Base-by-base conservation (phyloP, 2,113 vertebrate species). In the Passer domesticus region DNA sequence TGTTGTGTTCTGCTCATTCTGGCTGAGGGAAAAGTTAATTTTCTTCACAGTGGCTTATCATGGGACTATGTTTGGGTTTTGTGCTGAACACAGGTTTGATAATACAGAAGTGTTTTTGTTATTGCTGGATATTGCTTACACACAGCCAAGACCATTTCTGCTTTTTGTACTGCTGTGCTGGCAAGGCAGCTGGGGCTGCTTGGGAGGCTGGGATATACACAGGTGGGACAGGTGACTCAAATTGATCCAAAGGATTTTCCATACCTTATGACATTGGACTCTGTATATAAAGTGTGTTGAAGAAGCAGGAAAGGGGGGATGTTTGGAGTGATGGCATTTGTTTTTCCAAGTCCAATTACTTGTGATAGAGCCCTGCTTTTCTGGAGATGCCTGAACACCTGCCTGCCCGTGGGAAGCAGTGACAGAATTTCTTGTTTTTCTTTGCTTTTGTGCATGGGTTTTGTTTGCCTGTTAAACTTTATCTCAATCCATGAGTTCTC, bases 381-480 rank as follows among this genome's bases (percentile, higher is more conserved):
- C 66, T 49, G 17, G 67, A 50, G 31, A 18, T 43, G 1, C 4
- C 17, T n/a, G 50, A 56, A 12, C 58, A 79, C 49, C 49, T 79
- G 49, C 41, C 4, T 72, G 7, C 15, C 43, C 0, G 0, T 43
- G 31, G 50, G 33, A 50, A 58, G 2, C 12, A 19, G 31, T 23
- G 22, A 37, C 3, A 33, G 7, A 44, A 66, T 58, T 67, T 15
- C 7, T 73, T 66, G 20, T 37, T 81, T 74, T 66, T 27, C 15
- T 81, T 46, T 52, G 37, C 10, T 59, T 59, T 5, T 74, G 16
- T n/a, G 33, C 5, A 2, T 11, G 24, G 7, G 33, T 37, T 59
- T 89, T 74, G 18, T 11, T 59, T 67, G 74, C 10, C 33, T 33
- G 10, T 23, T 33, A 33, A 33, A 13, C 27, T 50, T 17, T 59